Evolutionary conservation across 2,888 invertebrate genomes (phyloP), one percentile per base, ranked within the genome.

Genomic region (Panzeria rudis): DNA sequence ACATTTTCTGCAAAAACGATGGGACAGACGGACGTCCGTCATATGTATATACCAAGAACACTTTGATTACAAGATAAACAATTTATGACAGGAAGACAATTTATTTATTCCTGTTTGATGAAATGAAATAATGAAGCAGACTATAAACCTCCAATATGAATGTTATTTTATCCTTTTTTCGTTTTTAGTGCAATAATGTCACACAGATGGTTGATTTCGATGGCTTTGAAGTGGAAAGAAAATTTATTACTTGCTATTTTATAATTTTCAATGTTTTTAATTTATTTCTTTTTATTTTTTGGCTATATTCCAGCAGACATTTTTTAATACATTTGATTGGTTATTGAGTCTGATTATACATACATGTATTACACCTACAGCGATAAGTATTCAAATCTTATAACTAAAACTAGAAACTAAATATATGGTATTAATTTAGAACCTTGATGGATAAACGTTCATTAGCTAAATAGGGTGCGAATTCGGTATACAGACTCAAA

Each of bases 21-120:
- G 5, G 35, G 4, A 29, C 29, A 5, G 29, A n/a, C n/a, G 2
- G 29, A 64, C 13, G 44, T 35, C 0, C 15, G 20, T 38, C n/a
- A 25, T 66, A 25, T 41, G 50, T 0, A n/a, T 29, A 5, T 5
- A 20, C 20, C 15, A 41, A 54, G n/a, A 64, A 52, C 7, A 15
- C 38, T 71, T 23, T 50, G 2, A 54, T 23, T 41, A 41, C n/a
- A 41, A 17, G 32, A 15, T 66, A 44, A 44, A 56, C 25, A 64
- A 64, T 64, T 76, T 68, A 47, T 32, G 23, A 56, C 32, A 68
- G 68, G 56, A 66, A 59, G 56, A 56, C 47, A 66, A 35, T 56
- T 68, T 47, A 23, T 66, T 76, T 44, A 17, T 15, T 15, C 4
- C 54, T 56, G 17, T 15, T 23, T 52, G 62, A 52, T 73, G 35